Evolutionary conservation across 30 jellyfish, hydroid and myxozoan species (phyloP), one percentile per base, ranked within the genome.

Genomic region (Aurelia sp.): DNA sequence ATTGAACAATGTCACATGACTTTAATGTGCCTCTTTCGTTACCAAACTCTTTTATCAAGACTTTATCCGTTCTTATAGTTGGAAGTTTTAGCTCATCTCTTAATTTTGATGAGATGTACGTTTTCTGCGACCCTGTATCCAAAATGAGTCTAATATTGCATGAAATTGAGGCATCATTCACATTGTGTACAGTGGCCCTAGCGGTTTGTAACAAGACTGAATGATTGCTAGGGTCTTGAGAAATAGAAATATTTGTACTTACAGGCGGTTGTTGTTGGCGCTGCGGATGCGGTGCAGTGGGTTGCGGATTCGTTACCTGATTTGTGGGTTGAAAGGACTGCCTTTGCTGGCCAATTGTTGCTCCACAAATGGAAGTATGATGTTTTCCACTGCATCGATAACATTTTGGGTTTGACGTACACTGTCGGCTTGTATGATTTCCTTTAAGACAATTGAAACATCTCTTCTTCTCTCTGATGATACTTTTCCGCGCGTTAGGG

Each of bases 101-200:
- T 24, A 70, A 38, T 17, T 35, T 62, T 5, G 33, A 17, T 24
- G 81, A 5, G 61, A 72, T 55, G 68, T 38, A 50, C 19, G 68
- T 40, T 44, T 72, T 72, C 69, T 72, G 84, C 44, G 84, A 72
- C n/a, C 84, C 44, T 19, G 48, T 21, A 31, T 72, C 84, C 64
- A 72, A 55, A 44, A 40, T 72, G 18, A 72, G n/a, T 17, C 84
- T 7, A 24, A 72, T 50, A 40, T 72, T 41, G 8, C 67, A 40
- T 33, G 84, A 72, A 16, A 17, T 17, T 12, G 35, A 72, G 40
- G 67, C 68, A 44, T 72, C 38, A 15, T 20, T 20, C 8, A 72
- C 38, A 19, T 22, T 47, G 40, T 73, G 84, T 13, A 73, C 71
- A 4, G 33, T 20, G 7, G 69, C 53, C 31, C 40, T 73, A 18